Base-by-base conservation (phyloP, 2,888 invertebrate species). In the Thysanoteuthis rhombus region DNA sequence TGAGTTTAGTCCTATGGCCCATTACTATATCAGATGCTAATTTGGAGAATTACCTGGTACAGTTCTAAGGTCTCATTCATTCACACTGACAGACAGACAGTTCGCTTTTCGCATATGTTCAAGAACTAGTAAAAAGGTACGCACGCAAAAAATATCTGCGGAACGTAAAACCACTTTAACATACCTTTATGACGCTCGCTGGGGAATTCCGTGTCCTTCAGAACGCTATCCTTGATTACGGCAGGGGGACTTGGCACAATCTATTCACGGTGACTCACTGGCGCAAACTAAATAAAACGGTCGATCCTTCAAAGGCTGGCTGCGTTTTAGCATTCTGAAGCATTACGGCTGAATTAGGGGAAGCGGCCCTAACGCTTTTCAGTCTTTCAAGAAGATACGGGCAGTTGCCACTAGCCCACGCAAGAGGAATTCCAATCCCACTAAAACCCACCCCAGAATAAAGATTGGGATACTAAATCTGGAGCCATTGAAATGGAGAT, bases 161-260 rank as follows among this genome's bases (percentile, higher is more conserved):
- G 93, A 93, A 93, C 93, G 93, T 93, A 93, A 93, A 93, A 93
- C 52, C 58, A 58, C 58, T 58, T 58, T 93, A 93, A 93, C 93
- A 93, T 93, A 93, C 93, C 93, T 93, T 93, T 47, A 92, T 58
- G 47, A 93, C 93, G 52, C 47, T 92, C 93, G 93, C 93, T 93
- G 47, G 93, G 93, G 58, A 93, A 45, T 58, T 93, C 93, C 93
- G 32, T 93, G 47, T 92, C 92, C 92, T 92, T 92, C 42, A 39
- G 45, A 92, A 92, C 45, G 92, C 92, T 92, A 92, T 92, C 45
- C 92, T 92, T 92, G 92, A 45, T 92, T 45, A 92, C 92, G 19
- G 32, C 92, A 92, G 92, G 92, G 92, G 92, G 92, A n/a, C 90
- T 92, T 92, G 92, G 92, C 92, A 92, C 25, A 92, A 92, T 92